Percentiles rank a stretch among this genome's conserved stretches.
Conservation (phyloP, 2,797 vertebrate species). For the Rhabdophis nuchalis region DNA sequence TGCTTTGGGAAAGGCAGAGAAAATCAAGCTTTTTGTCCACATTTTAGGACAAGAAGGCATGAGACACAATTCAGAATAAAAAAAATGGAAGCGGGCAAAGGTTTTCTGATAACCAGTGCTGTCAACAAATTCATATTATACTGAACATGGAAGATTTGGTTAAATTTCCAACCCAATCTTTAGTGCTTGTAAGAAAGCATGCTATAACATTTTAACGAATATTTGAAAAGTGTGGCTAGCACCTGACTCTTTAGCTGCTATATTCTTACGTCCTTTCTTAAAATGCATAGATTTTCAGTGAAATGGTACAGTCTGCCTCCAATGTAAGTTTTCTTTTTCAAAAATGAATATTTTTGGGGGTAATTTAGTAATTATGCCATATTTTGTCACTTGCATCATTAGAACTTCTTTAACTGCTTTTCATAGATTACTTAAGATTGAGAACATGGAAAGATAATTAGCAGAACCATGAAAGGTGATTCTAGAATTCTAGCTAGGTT, state of each 20-base stretch:
- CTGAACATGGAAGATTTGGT: not conserved
- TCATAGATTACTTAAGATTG: not conserved
- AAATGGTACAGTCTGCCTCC: not conserved
- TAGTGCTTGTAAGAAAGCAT: not conserved
- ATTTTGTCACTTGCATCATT: not conserved
- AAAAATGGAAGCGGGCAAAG: conserved; percentile 33
- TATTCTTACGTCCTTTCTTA: not conserved
- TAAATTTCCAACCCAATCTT: conserved; percentile 15
- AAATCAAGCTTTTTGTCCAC: conserved; percentile 46
- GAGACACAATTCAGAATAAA: conserved; percentile 12
- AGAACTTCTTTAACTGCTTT: not conserved
- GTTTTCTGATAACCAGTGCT: conserved; percentile 33
- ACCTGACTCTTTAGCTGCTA: not conserved
- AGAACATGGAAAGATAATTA: not conserved
- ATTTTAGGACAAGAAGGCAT: conserved; percentile 35
- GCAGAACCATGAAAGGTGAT: not conserved
- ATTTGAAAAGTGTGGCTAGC: not conserved
- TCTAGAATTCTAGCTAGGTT: not conserved
- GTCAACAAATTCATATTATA: conserved; percentile 25
- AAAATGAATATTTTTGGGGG: not conserved
- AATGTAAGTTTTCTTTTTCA: not conserved
- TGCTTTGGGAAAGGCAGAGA: conserved; percentile 45
- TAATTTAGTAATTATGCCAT: not conserved
- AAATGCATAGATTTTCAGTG: not conserved
- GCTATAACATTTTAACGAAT: not conserved